Conservation (phyloP, 1,140 invertebrate genomes). For the Laupala kohalensis region DNA sequence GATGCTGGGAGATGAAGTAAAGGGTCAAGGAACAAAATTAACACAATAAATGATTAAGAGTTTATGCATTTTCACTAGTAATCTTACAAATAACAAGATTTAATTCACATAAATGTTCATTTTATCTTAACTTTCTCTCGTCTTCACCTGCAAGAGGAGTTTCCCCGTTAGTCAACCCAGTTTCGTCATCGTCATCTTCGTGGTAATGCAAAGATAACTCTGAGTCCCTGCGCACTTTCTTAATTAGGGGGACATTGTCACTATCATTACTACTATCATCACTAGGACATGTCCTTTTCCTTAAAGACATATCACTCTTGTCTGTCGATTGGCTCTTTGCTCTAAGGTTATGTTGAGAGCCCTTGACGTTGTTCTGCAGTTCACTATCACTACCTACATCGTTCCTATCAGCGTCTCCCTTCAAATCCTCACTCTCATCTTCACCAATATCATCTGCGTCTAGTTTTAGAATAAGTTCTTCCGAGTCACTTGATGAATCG, state of each 20-base stretch:
- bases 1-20: too few species aligned
- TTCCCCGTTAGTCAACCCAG: slow-evolving; percentile 1
- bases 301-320: slow-evolving; percentile 17
- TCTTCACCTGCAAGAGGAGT: neutral
- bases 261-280: slow-evolving; percentile 33
- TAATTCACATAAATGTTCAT: neutral
- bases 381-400: slow-evolving; percentile 30
- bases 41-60: neutral
- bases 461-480: slow-evolving; percentile 32
- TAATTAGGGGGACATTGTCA: slow-evolving; percentile 29
- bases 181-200: slow-evolving; percentile 26
- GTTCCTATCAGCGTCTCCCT: neutral
- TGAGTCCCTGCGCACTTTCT: slow-evolving; percentile 50
- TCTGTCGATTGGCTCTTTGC: slow-evolving; percentile 24
- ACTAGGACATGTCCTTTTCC: slow-evolving; percentile 19
- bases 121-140: neutral
- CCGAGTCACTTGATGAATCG: slow-evolving; percentile 33
- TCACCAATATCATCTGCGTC: slow-evolving; percentile 25
- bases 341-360: slow-evolving; percentile 10
- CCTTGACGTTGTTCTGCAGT: slow-evolving; percentile 25
- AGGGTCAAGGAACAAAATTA: too few species aligned
- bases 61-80: neutral
- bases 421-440: neutral
- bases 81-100: neutral
- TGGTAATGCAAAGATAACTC: slow-evolving; percentile 57